Conservation (phyloP, 2,888 invertebrate species). For the Polymixis lichenea region DNA sequence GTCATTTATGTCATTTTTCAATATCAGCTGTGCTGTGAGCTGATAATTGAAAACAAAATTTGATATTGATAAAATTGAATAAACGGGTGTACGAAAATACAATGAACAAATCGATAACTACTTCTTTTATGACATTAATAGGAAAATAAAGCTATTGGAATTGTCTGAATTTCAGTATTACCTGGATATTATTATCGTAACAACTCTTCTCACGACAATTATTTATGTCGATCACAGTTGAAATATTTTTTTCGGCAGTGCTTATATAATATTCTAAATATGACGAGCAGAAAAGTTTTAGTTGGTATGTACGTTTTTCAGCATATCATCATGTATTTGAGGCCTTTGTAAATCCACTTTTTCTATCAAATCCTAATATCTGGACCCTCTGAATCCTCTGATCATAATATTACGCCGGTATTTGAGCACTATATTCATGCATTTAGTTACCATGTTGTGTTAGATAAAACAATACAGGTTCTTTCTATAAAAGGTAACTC, state of each 20-base stretch:
- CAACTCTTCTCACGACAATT: conserved; percentile 10
- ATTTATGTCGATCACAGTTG: not conserved
- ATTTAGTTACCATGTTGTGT: not conserved
- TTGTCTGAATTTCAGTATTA: conserved; percentile 1
- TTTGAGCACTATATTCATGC: not conserved
- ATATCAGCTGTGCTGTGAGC: conserved; percentile 15
- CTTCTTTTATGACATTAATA: not conserved
- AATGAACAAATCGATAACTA: conserved; percentile 1
- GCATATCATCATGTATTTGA: not conserved
- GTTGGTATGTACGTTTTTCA: conserved; percentile 73
- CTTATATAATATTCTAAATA: conserved; percentile 76
- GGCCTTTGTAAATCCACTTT: not conserved
- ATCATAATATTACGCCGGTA: not conserved
- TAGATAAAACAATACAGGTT: not conserved
- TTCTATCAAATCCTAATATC: not conserved
- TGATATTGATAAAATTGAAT: too few relatives aligned
- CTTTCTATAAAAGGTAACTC: not conserved
- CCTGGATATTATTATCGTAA: not conserved
- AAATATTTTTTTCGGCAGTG: conserved; percentile 19
- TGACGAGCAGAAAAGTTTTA: conserved; percentile 81
- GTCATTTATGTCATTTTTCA: too few relatives aligned
- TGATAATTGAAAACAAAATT: conserved; percentile 11
- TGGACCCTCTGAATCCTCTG: not conserved
- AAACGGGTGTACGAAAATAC: not conserved
- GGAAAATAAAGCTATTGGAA: not conserved